A percentile compares a stretch with the other conserved stretches of the same genome.
Evolutionary conservation across 2,113 vertebrate species (phyloP).

Genomic region (Leiothrix lutea): DNA sequence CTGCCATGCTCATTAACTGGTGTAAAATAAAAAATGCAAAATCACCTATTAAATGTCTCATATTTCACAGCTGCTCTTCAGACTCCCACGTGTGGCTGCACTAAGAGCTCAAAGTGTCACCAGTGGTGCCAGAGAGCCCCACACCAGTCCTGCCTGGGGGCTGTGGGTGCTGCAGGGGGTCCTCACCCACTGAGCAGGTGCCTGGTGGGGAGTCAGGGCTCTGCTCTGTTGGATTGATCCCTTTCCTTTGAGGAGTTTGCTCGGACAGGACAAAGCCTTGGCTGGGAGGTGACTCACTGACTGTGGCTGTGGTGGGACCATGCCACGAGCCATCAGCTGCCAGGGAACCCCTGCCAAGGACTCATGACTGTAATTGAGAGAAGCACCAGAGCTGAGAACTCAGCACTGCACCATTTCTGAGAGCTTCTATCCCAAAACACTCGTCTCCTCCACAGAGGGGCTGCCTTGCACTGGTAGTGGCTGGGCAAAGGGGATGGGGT

Average conservation of each 20-base stretch:
- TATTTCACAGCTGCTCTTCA: neutral
- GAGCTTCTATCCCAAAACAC: neutral
- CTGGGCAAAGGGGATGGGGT: neutral
- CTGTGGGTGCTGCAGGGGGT: accelerated
- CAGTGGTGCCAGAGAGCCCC: neutral
- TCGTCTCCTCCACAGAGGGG: neutral
- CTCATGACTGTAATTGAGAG: neutral
- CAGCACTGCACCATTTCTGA: neutral
- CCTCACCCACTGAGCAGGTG: accelerated
- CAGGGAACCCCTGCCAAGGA: neutral
- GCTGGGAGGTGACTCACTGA: accelerated
- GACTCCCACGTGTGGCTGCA: neutral
- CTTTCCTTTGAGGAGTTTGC: accelerated
- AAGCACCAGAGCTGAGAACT: neutral
- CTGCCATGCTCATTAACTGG: too few relatives aligned
- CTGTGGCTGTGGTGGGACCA: neutral
- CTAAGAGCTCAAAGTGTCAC: accelerated
- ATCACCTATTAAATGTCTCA: neutral
- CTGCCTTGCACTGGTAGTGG: neutral
- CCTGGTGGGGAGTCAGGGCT: accelerated
- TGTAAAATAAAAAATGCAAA: neutral
- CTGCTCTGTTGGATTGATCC: accelerated
- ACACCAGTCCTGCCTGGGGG: accelerated
- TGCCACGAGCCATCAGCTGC: accelerated
- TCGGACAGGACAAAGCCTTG: neutral